Base-by-base conservation (phyloP, 2,888 invertebrate genomes). In the Galerucella nymphaeae region DNA sequence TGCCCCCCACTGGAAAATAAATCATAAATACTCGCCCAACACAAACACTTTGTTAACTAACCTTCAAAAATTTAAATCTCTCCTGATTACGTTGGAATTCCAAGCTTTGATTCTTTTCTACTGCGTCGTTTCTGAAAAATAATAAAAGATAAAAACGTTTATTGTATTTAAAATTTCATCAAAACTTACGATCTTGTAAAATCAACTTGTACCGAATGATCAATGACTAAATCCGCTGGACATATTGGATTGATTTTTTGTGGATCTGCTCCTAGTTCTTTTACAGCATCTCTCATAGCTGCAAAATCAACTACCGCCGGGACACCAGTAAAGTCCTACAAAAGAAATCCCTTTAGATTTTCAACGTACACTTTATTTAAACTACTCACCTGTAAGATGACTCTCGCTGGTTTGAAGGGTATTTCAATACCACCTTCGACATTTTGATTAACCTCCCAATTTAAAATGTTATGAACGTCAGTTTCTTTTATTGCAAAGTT, bases 271-370 rank as follows among this genome's bases (percentile, higher is more conserved):
- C 94, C 94, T 5, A 99, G 88, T 23, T 89, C 88, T 79, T 93
- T 91, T 0, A 99, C 96, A 0, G 98, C 97, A 87, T 98, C 98
- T 73, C 99, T 89, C 99, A 99, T 99, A 0, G 98, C 97, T 14
- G 99, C 99, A 88, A 99, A 97, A 87, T 99, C 99, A 0, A 99
- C 99, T 30, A 99, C 97, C 0, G 98, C 98, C 1, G 99, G 99
- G 0, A 99, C 98, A 3, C 99, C 99, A 14, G 98, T 99, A 77
- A 96, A 91, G 85, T 96, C 96, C 94, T 96, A 84, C 3, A 81
- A 75, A 14, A 45, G 2, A 5, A 45, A 45, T 8, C 8, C 8
- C 30, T 9, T 8, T 38, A 8, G 0, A 38, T 38, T 13, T 45
- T 13, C 48, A 16, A 9, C 2, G 10, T 18, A 9, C 18, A 16